Evolutionary conservation across 2,113 vertebrate species (phyloP).

Genomic region (Nothobranchius kuhntae): DNA sequence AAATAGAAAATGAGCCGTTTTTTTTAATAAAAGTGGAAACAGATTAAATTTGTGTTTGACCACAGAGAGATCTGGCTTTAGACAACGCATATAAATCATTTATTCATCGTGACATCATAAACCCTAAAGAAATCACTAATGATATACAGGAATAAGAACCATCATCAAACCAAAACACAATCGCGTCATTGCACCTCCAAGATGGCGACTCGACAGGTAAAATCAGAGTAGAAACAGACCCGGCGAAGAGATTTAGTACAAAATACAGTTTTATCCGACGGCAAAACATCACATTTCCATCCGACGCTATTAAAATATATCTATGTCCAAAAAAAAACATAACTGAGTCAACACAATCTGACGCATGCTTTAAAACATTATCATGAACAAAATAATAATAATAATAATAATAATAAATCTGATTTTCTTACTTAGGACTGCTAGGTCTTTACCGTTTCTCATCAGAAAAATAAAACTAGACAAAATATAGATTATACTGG

Average conservation of each 20-base stretch:
- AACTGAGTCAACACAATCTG: slow-evolving; percentile 65
- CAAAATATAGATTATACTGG: slow-evolving; percentile 78
- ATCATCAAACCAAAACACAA: slow-evolving; percentile 62
- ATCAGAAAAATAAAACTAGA: slow-evolving; percentile 85
- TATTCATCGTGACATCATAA: slow-evolving; percentile 66
- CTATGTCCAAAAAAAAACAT: slow-evolving; percentile 60
- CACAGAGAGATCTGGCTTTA: slow-evolving; percentile 70
- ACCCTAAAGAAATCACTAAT: slow-evolving; percentile 68
- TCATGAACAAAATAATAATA: slow-evolving; percentile 60
- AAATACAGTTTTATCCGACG: slow-evolving; percentile 62
- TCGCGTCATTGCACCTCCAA: slow-evolving; percentile 68
- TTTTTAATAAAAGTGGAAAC: slow-evolving; percentile 30
- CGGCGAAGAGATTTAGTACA: slow-evolving; percentile 69
- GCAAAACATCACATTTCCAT: slow-evolving; percentile 70
- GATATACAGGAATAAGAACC: slow-evolving; percentile 65
- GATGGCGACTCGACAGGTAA: slow-evolving; percentile 66
- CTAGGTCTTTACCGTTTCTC: slow-evolving; percentile 82
- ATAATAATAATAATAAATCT: slow-evolving; percentile 58
- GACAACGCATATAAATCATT: slow-evolving; percentile 63
- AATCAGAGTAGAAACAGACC: slow-evolving; percentile 67
- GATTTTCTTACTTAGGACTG: slow-evolving; percentile 75
- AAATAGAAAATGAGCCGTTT: slow-evolving; percentile 27
- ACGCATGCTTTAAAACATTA: slow-evolving; percentile 75
- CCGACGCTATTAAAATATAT: slow-evolving; percentile 75
- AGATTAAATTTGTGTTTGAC: slow-evolving; percentile 43